Conservation (phyloP, 2,113 vertebrate species). For the Phaethon lepturus region DNA sequence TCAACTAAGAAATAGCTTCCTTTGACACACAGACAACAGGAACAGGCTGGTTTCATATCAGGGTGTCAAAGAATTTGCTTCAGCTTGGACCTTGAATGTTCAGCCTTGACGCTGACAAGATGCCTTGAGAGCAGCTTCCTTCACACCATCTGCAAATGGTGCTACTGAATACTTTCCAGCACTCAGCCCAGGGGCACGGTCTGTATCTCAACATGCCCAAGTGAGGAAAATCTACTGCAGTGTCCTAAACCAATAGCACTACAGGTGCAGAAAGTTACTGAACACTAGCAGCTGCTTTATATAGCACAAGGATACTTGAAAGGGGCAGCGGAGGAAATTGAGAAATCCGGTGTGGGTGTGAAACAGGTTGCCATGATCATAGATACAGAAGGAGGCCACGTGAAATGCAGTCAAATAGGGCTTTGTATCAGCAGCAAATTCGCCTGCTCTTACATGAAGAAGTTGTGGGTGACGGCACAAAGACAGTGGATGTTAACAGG, state of each 20-base stretch:
- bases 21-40: background rate
- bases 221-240: background rate
- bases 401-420: background rate
- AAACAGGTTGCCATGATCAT: background rate
- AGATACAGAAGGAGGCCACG: background rate
- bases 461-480: background rate
- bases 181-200: background rate
- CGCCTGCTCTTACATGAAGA: background rate
- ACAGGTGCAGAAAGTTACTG: conserved; percentile 19
- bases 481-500: background rate
- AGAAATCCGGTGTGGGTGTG: background rate
- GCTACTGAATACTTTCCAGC: background rate
- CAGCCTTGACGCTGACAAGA: background rate
- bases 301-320: background rate
- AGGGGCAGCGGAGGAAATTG: conserved; percentile 8
- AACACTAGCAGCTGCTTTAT: conserved; percentile 9
- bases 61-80: background rate
- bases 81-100: background rate
- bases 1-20: conserved; percentile 5
- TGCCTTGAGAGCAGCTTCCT: background rate
- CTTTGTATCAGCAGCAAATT: background rate
- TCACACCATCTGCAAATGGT: conserved; percentile 21
- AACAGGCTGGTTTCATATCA: background rate
- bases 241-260: background rate
- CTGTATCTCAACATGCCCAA: background rate